Evolutionary conservation across 2,113 vertebrate species (phyloP), one percentile per base, ranked within the genome.

Genomic region (Tapirus terrestris): DNA sequence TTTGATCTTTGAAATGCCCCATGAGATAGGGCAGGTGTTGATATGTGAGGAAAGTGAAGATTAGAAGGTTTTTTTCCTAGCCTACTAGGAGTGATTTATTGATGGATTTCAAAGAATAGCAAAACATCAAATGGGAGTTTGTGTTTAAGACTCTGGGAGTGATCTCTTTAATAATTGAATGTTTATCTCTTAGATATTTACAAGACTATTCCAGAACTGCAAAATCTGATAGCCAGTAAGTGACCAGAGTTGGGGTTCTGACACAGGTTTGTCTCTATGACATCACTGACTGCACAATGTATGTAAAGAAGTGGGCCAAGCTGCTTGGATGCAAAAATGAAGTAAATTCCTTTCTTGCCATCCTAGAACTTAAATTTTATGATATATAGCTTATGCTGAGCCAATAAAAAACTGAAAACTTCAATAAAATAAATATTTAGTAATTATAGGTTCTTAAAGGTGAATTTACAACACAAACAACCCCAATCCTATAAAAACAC

Each of bases 301-400:
- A 43, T 75, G 53, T n/a, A 95, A 83, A 36, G 17, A 20, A 10
- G 6, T 94, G 17, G 86, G 53, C 61, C 56, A 83, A 82, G 67
- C 43, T 12, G 27, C 39, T 70, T 20, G 48, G 29, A 60, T 77
- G 67, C n/a, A 82, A 25, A 89, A 67, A 94, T 27, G 20, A 84
- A 83, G 43, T 93, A 79, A 93, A 23, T 72, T 65, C 36, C 73
- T 85, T 89, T 61, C 58, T 77, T 95, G 31, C 25, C 43, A 48
- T 96, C 18, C 20, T 89, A 85, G 36, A 92, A 48, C 20, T 96
- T 65, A 84, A 92, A 61, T 96, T 65, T 96, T 85, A 81, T 81
- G 89, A 68, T 60, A 36, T 6, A 12, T 75, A 93, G 48, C 27
- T 92, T 89, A 96, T 20, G 75, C 43, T 88, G 84, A 95, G 25